Percentiles rank a stretch among this genome's conserved stretches.
phyloP scores from a whole-genome alignment of 2,797 vertebrate species.

The Orientallactaga sibirica region DNA sequence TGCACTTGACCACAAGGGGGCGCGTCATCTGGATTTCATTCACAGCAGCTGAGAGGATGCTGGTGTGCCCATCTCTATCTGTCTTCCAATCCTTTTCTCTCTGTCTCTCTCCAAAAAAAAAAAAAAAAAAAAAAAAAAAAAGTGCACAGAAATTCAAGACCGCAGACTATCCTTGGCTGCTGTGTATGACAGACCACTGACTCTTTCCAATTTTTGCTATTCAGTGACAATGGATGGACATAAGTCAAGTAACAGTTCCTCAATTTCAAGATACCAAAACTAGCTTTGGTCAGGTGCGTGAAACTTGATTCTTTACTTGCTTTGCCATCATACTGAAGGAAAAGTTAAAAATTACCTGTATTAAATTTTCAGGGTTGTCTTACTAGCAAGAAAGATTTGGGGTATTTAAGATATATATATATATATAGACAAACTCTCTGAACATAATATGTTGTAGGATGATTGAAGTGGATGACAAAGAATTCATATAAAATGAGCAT shows the following conservation, averaged over 20 bases:
- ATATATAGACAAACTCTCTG: not conserved
- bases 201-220: conserved; percentile 3
- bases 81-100: too few relatives aligned
- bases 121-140: not conserved
- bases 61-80: too few relatives aligned
- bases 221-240: conserved; percentile 12
- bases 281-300: not conserved
- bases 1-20: too few relatives aligned
- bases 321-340: not conserved
- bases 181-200: not conserved
- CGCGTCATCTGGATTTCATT: too few relatives aligned
- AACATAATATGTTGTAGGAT: not conserved
- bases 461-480: not conserved
- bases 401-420: not conserved
- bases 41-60: too few relatives aligned
- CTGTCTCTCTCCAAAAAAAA: too few relatives aligned
- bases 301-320: conserved; percentile 38
- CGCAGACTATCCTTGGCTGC: not conserved
- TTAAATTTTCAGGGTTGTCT: not conserved
- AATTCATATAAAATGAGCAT: not conserved
- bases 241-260: not conserved
- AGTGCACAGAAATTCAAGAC: not conserved
- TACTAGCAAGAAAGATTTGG: not conserved
- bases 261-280: not conserved
- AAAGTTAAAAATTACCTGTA: not conserved